Evolutionary conservation across 2,797 vertebrate species (phyloP).

Genomic region (Cuniculus paca): DNA sequence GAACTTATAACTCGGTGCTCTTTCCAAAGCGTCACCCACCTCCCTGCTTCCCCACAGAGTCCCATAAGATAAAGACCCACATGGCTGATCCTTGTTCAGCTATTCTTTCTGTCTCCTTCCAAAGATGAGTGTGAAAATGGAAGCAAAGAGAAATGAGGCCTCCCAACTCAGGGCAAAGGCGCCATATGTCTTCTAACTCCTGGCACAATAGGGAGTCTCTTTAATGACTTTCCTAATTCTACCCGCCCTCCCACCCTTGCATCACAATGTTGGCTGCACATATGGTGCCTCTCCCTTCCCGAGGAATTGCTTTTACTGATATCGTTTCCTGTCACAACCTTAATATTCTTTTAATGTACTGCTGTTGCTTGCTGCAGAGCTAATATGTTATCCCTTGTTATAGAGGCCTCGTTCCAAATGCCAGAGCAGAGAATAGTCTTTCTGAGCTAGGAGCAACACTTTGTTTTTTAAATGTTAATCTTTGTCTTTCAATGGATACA

Average conservation of each 20-base stretch:
- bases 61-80: neutral
- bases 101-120: conserved; percentile 36
- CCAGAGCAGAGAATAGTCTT: conserved; percentile 68
- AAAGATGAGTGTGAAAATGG: conserved; percentile 63
- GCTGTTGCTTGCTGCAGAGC: conserved; percentile 85
- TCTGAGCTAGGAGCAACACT: conserved; percentile 64
- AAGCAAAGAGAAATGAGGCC: conserved; percentile 77
- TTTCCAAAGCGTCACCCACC: neutral
- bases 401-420: conserved; percentile 80
- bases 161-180: conserved; percentile 78
- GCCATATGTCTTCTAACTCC: conserved; percentile 87
- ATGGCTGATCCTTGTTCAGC: neutral
- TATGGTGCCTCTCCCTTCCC: conserved; percentile 84
- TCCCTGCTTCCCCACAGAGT: neutral
- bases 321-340: conserved; percentile 86
- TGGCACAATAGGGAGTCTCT: conserved; percentile 85
- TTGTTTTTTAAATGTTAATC: conserved; percentile 35
- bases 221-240: conserved; percentile 86
- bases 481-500: conserved; percentile 60
- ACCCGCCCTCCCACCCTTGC: conserved; percentile 61
- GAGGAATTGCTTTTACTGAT: conserved; percentile 85
- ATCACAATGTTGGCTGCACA: conserved; percentile 82
- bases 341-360: conserved; percentile 90
- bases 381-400: conserved; percentile 89
- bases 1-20: neutral